Conservation (phyloP, 2,888 invertebrate genomes). For the Drosophila colorata region DNA sequence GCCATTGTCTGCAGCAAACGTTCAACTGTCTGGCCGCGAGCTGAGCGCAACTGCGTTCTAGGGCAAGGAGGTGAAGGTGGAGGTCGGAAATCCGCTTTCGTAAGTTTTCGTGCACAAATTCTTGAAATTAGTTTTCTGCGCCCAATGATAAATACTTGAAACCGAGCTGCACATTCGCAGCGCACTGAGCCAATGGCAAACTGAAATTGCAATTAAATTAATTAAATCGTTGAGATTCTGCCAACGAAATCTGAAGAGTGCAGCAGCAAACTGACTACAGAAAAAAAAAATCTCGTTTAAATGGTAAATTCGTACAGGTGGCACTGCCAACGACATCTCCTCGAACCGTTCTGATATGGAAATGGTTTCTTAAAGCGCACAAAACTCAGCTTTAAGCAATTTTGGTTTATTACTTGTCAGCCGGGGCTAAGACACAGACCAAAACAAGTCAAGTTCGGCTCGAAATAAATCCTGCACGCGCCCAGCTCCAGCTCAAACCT, state of each 20-base stretch:
- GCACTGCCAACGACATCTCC: not conserved
- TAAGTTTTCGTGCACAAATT: conserved; percentile 77
- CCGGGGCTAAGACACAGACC: conserved; percentile 15
- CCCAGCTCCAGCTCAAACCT: conserved; percentile 1
- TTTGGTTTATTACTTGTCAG: conserved; percentile 23
- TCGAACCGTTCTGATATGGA: not conserved
- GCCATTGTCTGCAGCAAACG: conserved; percentile 68
- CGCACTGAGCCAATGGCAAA: conserved; percentile 12
- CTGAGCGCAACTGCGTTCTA: conserved; percentile 3
- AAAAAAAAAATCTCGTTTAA: not conserved
- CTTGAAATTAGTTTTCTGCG: conserved; percentile 80
- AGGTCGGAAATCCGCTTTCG: conserved; percentile 71
- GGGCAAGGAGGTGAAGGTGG: not conserved
- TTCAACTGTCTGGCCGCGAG: conserved; percentile 50
- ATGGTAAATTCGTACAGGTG: conserved; percentile 23
- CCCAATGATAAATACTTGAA: conserved; percentile 74
- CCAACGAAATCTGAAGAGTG: conserved; percentile 34
- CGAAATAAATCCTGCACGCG: conserved; percentile 14
- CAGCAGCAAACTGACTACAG: conserved; percentile 13
- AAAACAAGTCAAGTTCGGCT: conserved; percentile 10
- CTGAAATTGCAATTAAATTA: conserved; percentile 74
- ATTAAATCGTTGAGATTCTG: conserved; percentile 67
- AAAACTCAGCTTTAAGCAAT: conserved; percentile 7
- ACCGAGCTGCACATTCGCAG: conserved; percentile 56
- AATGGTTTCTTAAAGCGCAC: not conserved